A percentile compares a stretch with the other conserved stretches of the same genome.
Evolutionary conservation across 1,140 invertebrate species (phyloP).

Genomic region (Grapholita molesta): DNA sequence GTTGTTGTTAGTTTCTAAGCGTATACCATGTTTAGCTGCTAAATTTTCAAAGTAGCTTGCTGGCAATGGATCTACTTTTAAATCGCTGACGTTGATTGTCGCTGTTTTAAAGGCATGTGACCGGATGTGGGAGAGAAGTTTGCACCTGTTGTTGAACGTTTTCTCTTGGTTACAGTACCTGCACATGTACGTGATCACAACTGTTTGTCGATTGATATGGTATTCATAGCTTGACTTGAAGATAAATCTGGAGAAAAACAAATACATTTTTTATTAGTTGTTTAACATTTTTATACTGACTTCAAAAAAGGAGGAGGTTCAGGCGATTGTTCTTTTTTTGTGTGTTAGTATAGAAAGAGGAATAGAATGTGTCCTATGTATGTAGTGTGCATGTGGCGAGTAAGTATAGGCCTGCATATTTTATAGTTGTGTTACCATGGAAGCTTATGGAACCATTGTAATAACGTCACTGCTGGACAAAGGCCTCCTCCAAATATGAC

Average conservation of each 20-base stretch:
- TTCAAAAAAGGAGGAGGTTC: too few species aligned
- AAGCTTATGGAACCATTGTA: too few species aligned
- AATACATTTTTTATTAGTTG: too few species aligned
- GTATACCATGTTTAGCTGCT: not conserved
- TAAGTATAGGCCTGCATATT: too few species aligned
- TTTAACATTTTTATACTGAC: too few species aligned
- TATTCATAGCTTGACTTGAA: constrained; percentile 62
- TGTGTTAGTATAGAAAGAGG: too few species aligned
- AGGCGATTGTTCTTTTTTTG: too few species aligned
- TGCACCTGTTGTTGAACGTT: constrained; percentile 67
- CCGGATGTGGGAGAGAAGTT: constrained; percentile 63
- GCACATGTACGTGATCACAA: constrained; percentile 65
- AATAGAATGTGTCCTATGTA: too few species aligned
- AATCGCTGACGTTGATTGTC: constrained; percentile 65
- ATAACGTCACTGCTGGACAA: too few species aligned
- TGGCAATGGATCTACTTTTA: constrained; percentile 62
- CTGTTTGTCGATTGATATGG: constrained; percentile 62
- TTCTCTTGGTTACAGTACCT: constrained; percentile 46
- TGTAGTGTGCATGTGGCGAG: too few species aligned
- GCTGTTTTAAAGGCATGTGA: constrained; percentile 65
- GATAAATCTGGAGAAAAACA: constrained; percentile 57
- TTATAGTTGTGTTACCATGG: too few species aligned
- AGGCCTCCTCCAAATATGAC: too few species aligned
- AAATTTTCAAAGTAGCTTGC: constrained; percentile 27
- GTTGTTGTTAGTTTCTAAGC: not conserved